Evolutionary conservation across 2,797 vertebrate genomes (phyloP).

Genomic region (Typhlichthys subterraneus): DNA sequence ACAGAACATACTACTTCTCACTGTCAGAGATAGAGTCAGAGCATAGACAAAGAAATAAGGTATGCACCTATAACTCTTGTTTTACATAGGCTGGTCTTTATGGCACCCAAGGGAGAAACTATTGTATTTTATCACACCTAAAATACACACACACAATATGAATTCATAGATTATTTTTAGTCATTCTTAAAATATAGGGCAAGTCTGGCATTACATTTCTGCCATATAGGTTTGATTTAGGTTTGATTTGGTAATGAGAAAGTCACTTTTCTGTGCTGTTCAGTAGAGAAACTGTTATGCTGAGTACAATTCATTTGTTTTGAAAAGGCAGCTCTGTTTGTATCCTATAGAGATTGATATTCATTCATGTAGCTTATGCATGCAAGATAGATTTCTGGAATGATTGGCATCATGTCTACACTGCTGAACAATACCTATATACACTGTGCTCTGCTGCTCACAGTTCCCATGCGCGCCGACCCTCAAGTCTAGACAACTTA

Average conservation of each 20-base stretch:
- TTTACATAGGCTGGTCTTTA: conserved; percentile 30
- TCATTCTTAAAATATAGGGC: conserved; percentile 1
- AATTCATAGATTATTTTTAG: neutral
- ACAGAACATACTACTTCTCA: conserved; percentile 27
- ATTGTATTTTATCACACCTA: conserved; percentile 5
- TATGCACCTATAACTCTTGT: conserved; percentile 11
- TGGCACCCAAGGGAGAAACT: conserved; percentile 10
- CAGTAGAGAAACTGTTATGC: neutral
- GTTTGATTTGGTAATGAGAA: conserved; percentile 16
- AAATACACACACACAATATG: neutral
- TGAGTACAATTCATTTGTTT: conserved; percentile 33
- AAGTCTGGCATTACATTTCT: neutral
- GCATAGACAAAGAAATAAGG: conserved; percentile 31
- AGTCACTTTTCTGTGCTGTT: conserved; percentile 18
- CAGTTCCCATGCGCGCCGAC: conserved; percentile 16
- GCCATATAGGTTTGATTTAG: conserved; percentile 8
- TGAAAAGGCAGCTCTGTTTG: conserved; percentile 23
- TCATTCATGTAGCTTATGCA: conserved; percentile 11
- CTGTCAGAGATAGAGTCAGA: conserved; percentile 54
- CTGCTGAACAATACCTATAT: conserved; percentile 56
- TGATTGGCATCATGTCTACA: conserved; percentile 61
- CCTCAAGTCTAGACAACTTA: conserved; percentile 42
- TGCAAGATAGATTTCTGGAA: conserved; percentile 24
- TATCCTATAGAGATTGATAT: conserved; percentile 24
- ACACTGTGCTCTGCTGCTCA: conserved; percentile 30